A percentile compares a stretch with the other conserved stretches of the same genome.
Evolutionary conservation across 2,888 invertebrate genomes (phyloP).

Genomic region (Theristus sp.): DNA sequence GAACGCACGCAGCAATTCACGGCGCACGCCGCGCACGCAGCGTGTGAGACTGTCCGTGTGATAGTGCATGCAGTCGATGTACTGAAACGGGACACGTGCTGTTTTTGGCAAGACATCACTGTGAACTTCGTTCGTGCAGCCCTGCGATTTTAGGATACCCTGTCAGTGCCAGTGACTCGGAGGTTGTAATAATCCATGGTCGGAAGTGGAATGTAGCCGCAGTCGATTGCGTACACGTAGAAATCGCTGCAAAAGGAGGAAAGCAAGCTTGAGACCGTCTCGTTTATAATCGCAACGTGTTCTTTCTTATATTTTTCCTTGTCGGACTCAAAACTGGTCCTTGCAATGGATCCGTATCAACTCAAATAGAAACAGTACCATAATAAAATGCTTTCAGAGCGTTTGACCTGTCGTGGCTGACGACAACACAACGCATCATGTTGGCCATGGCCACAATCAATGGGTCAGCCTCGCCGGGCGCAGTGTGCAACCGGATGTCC

Average conservation of each 20-base stretch:
- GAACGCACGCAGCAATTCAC: neutral
- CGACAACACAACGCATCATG: neutral
- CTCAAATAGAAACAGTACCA: neutral
- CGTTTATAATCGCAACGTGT: too few species aligned
- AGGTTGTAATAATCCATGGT: too few species aligned
- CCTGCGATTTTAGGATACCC: too few species aligned
- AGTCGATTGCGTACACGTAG: neutral
- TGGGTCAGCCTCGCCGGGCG: neutral
- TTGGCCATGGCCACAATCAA: neutral
- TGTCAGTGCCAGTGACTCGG: too few species aligned
- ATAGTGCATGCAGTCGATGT: neutral
- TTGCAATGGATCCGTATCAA: neutral
- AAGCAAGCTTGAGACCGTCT: too few species aligned
- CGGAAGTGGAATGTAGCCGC: neutral
- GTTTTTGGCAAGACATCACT: too few species aligned
- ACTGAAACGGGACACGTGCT: neutral
- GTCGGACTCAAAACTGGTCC: too few species aligned
- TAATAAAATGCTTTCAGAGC: too few species aligned
- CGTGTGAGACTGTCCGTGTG: neutral
- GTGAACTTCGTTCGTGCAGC: too few species aligned
- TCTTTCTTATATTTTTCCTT: too few species aligned
- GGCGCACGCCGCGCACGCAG: neutral
- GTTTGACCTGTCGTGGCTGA: neutral
- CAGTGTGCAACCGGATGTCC: neutral
- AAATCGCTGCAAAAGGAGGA: neutral